Percentiles rank a stretch among this genome's conserved stretches.
phyloP scores from a whole-genome alignment of 2,888 invertebrate genomes.

The Endotricha flammealis region DNA sequence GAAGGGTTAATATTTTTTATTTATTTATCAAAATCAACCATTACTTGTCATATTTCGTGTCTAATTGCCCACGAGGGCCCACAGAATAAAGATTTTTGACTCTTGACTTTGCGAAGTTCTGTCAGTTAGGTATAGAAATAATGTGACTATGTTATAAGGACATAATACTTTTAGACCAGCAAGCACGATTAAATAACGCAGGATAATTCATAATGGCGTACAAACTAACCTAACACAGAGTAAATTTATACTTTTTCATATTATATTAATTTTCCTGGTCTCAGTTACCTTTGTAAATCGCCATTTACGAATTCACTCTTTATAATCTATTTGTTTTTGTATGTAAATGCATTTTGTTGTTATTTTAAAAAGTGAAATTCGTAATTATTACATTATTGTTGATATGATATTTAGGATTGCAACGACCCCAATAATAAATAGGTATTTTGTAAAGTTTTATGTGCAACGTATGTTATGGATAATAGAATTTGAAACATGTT shows the following conservation, averaged over 20 bases:
- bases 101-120: too few relatives aligned
- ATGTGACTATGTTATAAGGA: constrained; percentile 19
- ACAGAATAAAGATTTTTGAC: too few relatives aligned
- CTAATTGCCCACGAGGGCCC: too few relatives aligned
- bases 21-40: too few relatives aligned
- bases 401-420: constrained; percentile 25
- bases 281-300: constrained; percentile 54
- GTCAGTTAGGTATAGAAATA: too few relatives aligned
- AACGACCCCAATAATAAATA: constrained; percentile 19
- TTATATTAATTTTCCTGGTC: constrained; percentile 47
- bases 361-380: constrained; percentile 35
- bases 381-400: constrained; percentile 22
- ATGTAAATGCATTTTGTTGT: constrained; percentile 29
- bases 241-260: constrained; percentile 39
- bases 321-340: constrained; percentile 24
- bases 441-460: constrained; percentile 7
- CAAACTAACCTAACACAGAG: constrained; percentile 54
- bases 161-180: constrained; percentile 42
- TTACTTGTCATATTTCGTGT: too few relatives aligned
- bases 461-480: constrained; percentile 14
- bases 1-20: too few relatives aligned
- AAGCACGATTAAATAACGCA: constrained; percentile 53
- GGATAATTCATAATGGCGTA: constrained; percentile 32
- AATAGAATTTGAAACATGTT: constrained; percentile 4
- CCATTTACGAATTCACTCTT: constrained; percentile 29